Conservation (phyloP, 2,888 invertebrate species). For the Gonocerus acuteangulatus region DNA sequence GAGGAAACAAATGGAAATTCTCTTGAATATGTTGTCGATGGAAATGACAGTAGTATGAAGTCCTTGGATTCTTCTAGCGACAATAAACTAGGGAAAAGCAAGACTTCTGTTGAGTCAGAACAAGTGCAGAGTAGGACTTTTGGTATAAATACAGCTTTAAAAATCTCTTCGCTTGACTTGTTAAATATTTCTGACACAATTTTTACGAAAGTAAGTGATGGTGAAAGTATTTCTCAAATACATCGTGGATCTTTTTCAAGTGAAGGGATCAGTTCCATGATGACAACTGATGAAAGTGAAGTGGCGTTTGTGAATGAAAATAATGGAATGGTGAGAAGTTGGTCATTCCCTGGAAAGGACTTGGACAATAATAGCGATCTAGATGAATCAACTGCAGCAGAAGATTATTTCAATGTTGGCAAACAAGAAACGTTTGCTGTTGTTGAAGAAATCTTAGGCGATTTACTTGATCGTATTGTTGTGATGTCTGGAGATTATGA, state of each 20-base stretch:
- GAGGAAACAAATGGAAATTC: slow-evolving; percentile 33
- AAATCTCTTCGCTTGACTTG: slow-evolving; percentile 37
- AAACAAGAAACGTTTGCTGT: slow-evolving; percentile 41
- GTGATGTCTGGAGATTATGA: slow-evolving; percentile 36
- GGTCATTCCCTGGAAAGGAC: slow-evolving; percentile 50
- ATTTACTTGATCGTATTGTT: slow-evolving; percentile 51
- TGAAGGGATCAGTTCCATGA: slow-evolving; percentile 31
- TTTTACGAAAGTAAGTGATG: slow-evolving; percentile 39
- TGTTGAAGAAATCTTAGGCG: slow-evolving; percentile 52
- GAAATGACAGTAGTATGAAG: slow-evolving; percentile 23
- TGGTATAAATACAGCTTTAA: slow-evolving; percentile 36
- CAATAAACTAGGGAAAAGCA: slow-evolving; percentile 16
- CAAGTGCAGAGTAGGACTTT: slow-evolving; percentile 20
- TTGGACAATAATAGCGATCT: slow-evolving; percentile 39
- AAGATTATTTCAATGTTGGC: slow-evolving; percentile 54
- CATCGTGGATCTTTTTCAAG: slow-evolving; percentile 36
- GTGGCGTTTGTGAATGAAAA: slow-evolving; percentile 34
- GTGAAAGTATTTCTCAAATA: slow-evolving; percentile 33
- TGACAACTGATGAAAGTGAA: slow-evolving; percentile 34
- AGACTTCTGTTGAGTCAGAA: slow-evolving; percentile 33
- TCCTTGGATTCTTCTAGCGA: slow-evolving; percentile 23
- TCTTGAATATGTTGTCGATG: slow-evolving; percentile 7
- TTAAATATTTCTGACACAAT: slow-evolving; percentile 36
- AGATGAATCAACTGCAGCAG: slow-evolving; percentile 56
- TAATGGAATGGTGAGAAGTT: slow-evolving; percentile 45